Conservation (phyloP, 1,140 invertebrate species). For the Marisa cornuarietis region DNA sequence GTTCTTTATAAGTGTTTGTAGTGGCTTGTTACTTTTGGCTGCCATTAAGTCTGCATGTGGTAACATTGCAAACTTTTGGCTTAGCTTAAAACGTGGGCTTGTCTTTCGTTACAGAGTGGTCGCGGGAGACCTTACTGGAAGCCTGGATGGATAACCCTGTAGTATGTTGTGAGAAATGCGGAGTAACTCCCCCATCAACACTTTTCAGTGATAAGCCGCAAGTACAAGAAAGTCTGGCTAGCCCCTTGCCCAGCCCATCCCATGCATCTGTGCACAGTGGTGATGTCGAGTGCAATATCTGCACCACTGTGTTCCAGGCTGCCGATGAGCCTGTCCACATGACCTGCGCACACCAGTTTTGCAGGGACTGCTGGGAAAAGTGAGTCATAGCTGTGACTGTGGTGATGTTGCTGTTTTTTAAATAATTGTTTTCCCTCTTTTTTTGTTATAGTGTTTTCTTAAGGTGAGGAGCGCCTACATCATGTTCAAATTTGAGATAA, state of each 20-base stretch:
- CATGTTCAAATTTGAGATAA: background rate
- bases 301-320: conserved; percentile 61
- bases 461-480: too few relatives aligned
- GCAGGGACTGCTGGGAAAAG: conserved; percentile 75
- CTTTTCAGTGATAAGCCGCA: conserved; percentile 56
- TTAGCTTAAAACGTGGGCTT: background rate
- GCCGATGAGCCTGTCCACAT: conserved; percentile 67
- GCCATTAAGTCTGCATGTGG: too few relatives aligned
- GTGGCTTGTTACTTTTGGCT: too few relatives aligned
- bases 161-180: conserved; percentile 75
- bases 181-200: conserved; percentile 73
- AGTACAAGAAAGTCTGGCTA: conserved; percentile 52
- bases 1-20: too few relatives aligned
- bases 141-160: conserved; percentile 78
- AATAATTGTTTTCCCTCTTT: background rate
- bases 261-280: conserved; percentile 35
- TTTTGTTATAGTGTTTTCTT: background rate
- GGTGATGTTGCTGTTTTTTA: background rate
- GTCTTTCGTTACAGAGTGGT: conserved; percentile 73
- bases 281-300: conserved; percentile 74
- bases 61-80: too few relatives aligned
- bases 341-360: conserved; percentile 75
- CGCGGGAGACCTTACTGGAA: conserved; percentile 75
- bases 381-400: conserved; percentile 37
- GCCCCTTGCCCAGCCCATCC: conserved; percentile 39